Evolutionary conservation across 2,888 invertebrate genomes (phyloP).

Genomic region (Loripinus fragilis): DNA sequence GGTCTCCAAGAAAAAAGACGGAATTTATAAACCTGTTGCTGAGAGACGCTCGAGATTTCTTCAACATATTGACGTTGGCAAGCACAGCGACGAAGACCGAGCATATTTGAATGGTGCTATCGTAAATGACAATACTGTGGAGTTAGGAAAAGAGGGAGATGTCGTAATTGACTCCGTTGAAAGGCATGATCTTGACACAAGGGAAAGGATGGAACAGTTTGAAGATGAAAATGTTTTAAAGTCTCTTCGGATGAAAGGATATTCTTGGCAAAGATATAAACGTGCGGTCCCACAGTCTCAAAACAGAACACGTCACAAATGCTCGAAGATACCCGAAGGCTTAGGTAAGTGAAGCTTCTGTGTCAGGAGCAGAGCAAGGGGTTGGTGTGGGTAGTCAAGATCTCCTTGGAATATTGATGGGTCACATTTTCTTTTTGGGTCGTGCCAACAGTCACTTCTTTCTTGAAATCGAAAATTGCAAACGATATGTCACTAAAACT

Average conservation of each 20-base stretch:
- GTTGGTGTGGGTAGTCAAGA: no score
- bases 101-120: not conserved
- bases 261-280: not conserved
- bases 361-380: no score
- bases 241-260: not conserved
- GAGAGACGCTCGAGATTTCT: slow-evolving; percentile 4
- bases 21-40: not conserved
- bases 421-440: no score
- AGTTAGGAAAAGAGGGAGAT: no score
- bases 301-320: not conserved
- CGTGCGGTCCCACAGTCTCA: not conserved
- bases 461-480: no score
- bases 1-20: not conserved
- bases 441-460: no score
- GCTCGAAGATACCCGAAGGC: not conserved
- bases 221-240: not conserved
- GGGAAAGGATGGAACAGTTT: not conserved
- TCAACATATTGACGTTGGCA: not conserved
- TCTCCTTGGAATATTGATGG: no score
- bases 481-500: no score
- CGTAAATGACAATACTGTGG: no score
- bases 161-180: no score
- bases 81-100: not conserved
- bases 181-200: no score
- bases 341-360: not conserved